Base-by-base conservation (phyloP, 2,113 vertebrate species). In the Cyanistes caeruleus region DNA sequence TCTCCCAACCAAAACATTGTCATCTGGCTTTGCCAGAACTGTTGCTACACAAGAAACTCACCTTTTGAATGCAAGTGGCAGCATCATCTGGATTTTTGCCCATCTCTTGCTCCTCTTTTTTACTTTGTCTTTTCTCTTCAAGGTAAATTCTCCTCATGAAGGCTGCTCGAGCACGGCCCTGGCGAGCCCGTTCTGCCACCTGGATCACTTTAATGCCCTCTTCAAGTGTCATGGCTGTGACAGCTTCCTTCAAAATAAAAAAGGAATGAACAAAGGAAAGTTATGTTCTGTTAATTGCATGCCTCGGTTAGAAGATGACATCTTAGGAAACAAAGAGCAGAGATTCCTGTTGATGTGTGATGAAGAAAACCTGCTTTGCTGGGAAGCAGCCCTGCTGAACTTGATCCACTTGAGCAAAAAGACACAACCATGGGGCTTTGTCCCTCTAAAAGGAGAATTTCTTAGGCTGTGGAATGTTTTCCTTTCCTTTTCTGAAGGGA, bases 21-120 rank as follows among this genome's bases (percentile, higher is more conserved):
- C 6, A 19, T 22, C 64, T n/a, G 13, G 9, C 67, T 55, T 72
- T 79, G 60, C 39, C 30, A 60, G 30, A 59, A n/a, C 10, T 43
- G 11, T 12, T 63, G 12, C 76, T 60, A 30, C 56, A n/a, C 76
- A 19, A 31, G 9, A 37, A 11, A 4, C 8, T 69, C 88, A 99
- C 99, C 98, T 98, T 99, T 88, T 99, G 98, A 84, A 99, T 99
- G 33, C 49, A 53, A 18, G 96, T 95, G 2, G 98, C 98, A 6
- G 98, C 98, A 3, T 35, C 59, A 13, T 93, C 70, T 15, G 64
- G 33, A 28, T 94, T 95, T 10, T 51, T 52, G 8, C 74, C 14
- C 2, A 2, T 93, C 13, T 65, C 27, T 10, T 13, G 7, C 3
- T 75, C 58, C 0, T 60, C 48, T 16, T 55, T 27, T 52, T 58